Percentiles rank a stretch among this genome's conserved stretches.
Evolutionary conservation across 2,113 vertebrate species (phyloP).

Genomic region (Sterna hirundo): DNA sequence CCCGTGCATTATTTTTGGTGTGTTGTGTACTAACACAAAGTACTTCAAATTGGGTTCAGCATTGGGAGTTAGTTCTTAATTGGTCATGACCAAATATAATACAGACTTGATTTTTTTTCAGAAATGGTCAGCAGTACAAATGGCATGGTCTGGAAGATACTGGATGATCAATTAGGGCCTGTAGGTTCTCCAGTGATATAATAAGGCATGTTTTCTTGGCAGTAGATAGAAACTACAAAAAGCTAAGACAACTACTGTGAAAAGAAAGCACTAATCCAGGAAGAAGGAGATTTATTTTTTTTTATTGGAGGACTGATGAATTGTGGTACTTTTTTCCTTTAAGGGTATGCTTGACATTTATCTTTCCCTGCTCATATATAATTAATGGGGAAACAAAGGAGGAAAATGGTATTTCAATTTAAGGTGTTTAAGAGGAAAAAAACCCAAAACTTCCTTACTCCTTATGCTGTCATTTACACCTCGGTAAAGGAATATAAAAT

Average conservation of each 20-base stretch:
- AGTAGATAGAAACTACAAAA: not conserved
- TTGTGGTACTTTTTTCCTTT: not conserved
- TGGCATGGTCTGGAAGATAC: not conserved
- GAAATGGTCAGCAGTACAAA: not conserved
- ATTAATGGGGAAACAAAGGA: not conserved
- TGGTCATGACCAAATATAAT: not conserved
- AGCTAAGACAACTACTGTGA: not conserved
- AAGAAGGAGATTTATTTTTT: not conserved
- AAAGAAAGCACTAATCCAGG: not conserved
- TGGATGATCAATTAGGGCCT: not conserved
- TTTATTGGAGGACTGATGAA: not conserved
- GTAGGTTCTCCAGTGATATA: not conserved
- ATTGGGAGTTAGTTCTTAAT: not conserved
- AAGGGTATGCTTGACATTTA: not conserved
- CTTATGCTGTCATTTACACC: not conserved
- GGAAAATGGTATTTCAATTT: not conserved
- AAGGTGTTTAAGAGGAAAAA: not conserved
- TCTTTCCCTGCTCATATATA: not conserved
- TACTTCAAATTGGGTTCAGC: not conserved
- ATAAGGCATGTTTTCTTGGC: not conserved
- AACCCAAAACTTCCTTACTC: not conserved
- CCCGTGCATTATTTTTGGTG: not conserved
- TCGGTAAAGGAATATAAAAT: slow-evolving; percentile 2
- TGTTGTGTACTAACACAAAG: not conserved
- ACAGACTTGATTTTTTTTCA: not conserved